Base-by-base conservation (phyloP, 2,888 invertebrate genomes). In the Phengaris arion region DNA sequence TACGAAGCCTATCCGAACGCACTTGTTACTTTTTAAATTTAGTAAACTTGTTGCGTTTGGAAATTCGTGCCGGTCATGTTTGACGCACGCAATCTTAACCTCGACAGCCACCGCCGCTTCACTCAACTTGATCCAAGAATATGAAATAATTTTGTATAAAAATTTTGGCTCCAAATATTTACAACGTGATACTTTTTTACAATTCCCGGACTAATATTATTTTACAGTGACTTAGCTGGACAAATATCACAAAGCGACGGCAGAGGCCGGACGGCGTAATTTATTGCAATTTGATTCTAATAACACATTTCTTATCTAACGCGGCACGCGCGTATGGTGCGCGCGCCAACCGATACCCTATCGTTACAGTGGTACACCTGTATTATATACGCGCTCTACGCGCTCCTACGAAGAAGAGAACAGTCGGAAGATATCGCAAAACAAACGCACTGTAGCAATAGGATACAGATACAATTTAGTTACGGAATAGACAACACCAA, bases 131-230 rank as follows among this genome's bases (percentile, higher is more conserved):
- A 88, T 89, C 90, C 88, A 86, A 88, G 87, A 88, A 88, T 90
- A 89, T 85, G 88, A 90, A 91, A 89, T 89, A 48, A 90, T 89
- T 92, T 91, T 91, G 89, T 92, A 92, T 91, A 91, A 92, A 92
- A 93, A 91, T 91, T 92, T 92, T 89, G 90, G 86, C 88, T 90
- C 90, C 87, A 90, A 82, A 92, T 93, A 93, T 93, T 92, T 93
- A 92, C 92, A 93, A 89, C 82, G 85, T 89, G 90, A 86, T 87
- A 88, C 85, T 88, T 89, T 88, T 89, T 91, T 91, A 90, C 88
- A 91, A 88, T 82, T 87, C 91, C 91, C 90, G 90, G 91, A 89
- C 89, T 91, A 89, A 88, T 81, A 83, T 85, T 83, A 84, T 87
- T 89, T 89, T 87, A 90, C 87, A 92, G 85, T 83, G 88, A 88